A percentile compares a stretch with the other conserved stretches of the same genome.
Conservation (phyloP, 2,113 vertebrate species). For the Bos taurus region ARS-UCD2.0 NC_037328.1:71342001-71342500, state of each 20-base stretch:
- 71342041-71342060: not conserved
- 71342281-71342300: slow-evolving; percentile 99
- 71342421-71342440: slow-evolving; percentile 62
- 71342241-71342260: slow-evolving; percentile 98
- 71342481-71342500: slow-evolving; percentile 69
- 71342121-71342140: not conserved
- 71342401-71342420: slow-evolving; percentile 57
- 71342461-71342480: slow-evolving; percentile 53
- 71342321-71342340: slow-evolving; percentile 57
- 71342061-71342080: not conserved
- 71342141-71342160: not conserved
- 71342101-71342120: slow-evolving; percentile 19
- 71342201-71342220: slow-evolving; percentile 37
- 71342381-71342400: slow-evolving; percentile 68
- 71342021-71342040: not conserved
- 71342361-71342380: slow-evolving; percentile 84
- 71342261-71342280: slow-evolving; percentile 98
- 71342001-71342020: not conserved
- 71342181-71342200: not conserved
- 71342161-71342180: not conserved
- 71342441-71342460: slow-evolving; percentile 71
- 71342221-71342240: slow-evolving; percentile 98
- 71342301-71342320: slow-evolving; percentile 88
- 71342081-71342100: not conserved
- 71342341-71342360: slow-evolving; percentile 79